Percentiles rank a stretch among this genome's conserved stretches.
Evolutionary conservation across 2,888 invertebrate species (phyloP).

Genomic region (Villa cingulata): DNA sequence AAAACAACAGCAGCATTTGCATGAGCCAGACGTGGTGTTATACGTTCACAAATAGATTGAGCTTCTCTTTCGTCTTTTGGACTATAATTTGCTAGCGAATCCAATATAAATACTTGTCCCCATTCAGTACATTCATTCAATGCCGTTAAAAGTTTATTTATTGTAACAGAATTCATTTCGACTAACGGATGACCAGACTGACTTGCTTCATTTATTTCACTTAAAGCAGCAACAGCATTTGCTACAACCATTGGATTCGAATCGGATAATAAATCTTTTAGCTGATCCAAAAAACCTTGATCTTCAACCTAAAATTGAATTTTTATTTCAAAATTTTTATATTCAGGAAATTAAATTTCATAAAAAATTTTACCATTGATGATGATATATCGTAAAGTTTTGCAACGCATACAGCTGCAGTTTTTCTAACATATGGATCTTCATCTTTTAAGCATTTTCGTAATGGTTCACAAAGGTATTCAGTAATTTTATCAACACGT

Average conservation of each 20-base stretch:
- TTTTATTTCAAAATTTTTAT: no score
- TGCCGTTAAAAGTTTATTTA: slow-evolving; percentile 95
- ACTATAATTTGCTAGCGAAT: slow-evolving; percentile 91
- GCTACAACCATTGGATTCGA: slow-evolving; percentile 99
- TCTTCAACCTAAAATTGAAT: slow-evolving; percentile 26
- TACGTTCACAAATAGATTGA: slow-evolving; percentile 94
- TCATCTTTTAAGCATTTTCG: slow-evolving; percentile 90
- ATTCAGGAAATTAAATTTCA: no score
- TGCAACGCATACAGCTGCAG: slow-evolving; percentile 98
- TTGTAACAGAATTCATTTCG: slow-evolving; percentile 90
- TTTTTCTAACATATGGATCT: slow-evolving; percentile 95
- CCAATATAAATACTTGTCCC: slow-evolving; percentile 97
- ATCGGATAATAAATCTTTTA: slow-evolving; percentile 93
- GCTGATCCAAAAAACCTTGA: slow-evolving; percentile 92
- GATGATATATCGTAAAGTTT: slow-evolving; percentile 93
- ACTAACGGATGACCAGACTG: slow-evolving; percentile 89
- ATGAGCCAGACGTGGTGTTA: slow-evolving; percentile 93
- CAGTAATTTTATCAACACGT: slow-evolving; percentile 98
- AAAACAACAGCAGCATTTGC: slow-evolving; percentile 98
- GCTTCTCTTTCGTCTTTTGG: slow-evolving; percentile 96
- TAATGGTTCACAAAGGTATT: slow-evolving; percentile 95
- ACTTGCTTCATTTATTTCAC: slow-evolving; percentile 96
- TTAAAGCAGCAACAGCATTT: slow-evolving; percentile 95
- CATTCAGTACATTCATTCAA: slow-evolving; percentile 99
- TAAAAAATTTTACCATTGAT: slow-evolving; percentile 44